Evolutionary conservation across 2,113 vertebrate species (phyloP), one percentile per base, ranked within the genome.

Genomic region (Laticauda colubrina): DNA sequence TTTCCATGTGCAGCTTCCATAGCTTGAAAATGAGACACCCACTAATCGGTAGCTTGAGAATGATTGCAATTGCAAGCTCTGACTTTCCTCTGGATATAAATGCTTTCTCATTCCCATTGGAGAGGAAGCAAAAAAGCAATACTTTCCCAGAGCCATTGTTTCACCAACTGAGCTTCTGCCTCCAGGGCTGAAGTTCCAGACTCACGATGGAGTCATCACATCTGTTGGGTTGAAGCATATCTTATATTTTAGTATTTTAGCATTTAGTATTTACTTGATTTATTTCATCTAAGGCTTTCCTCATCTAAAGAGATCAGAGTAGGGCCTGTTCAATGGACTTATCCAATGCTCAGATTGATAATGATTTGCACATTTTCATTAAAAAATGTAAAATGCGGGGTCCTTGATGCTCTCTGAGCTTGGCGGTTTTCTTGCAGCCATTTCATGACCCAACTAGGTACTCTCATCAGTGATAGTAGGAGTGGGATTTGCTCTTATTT

Each of bases 1-100:
- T 56, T n/a, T 57, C 95, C 59, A 88, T 59, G 87, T 5, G 1
- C 2, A 0, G 0, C 3, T 57, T 0, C 91, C 57, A 55, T 57
- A 29, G 34, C 56, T 48, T 87, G 87, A 51, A 85, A 85, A 90
- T 54, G 3, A 21, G n/a, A n/a, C 29, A 1, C 61, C 90, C 91
- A 48, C 43, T 95, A 45, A 93, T 95, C 51, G 11, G 6, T 29
- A 94, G 89, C 10, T 0, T 51, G 20, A 23, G 45, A 48, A 45
- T 87, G 85, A 26, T 51, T 48, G 24, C 3, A 51, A 15, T 4
- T 12, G 85, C 45, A 87, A 75, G n/a, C 14, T 75, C 12, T 6
- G 14, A 6, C 64, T 75, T 75, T 75, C 14, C 64, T 75, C n/a
- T 18, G 64, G n/a, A 34, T 75, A 18, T 15, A 4, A 75, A 75